These are phyloP conservation scores for Rhorus exstirpatorius DNA, from an alignment of 2,888 invertebrate genomes.

Conservation along the genomic window DNA sequence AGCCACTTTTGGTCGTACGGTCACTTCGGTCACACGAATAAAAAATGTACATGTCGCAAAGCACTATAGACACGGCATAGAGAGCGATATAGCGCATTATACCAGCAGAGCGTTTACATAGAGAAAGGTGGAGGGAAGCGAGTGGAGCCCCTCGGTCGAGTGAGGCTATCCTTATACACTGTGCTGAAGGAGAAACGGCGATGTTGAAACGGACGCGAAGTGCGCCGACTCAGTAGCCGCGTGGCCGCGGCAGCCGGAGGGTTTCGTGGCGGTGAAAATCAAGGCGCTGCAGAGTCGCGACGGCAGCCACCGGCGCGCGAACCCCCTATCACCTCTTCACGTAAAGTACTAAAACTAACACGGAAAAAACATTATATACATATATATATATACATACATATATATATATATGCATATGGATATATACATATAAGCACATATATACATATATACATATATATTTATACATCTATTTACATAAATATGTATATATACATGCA, in stretches of 20 bases:
- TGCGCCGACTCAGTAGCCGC: slow-evolving; percentile 86
- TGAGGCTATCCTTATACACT: slow-evolving; percentile 67
- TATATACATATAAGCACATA: slow-evolving; percentile 18
- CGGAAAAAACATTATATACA: slow-evolving; percentile 40
- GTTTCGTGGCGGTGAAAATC: slow-evolving; percentile 83
- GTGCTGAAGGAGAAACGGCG: slow-evolving; percentile 71
- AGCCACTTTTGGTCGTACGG: no score
- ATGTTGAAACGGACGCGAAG: slow-evolving; percentile 73
- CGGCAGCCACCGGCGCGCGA: slow-evolving; percentile 86
- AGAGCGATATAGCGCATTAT: background rate
- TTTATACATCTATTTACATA: no score
- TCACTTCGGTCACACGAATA: no score
- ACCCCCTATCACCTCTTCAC: slow-evolving; percentile 71
- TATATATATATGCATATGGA: background rate
- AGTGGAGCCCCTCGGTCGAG: slow-evolving; percentile 60
- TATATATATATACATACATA: slow-evolving; percentile 38
- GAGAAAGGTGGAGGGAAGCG: slow-evolving; percentile 67
- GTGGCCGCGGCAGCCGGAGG: slow-evolving; percentile 83
- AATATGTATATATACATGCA: slow-evolving; percentile 16
- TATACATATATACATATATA: no score
- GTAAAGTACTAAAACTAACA: slow-evolving; percentile 50
- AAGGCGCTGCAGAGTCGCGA: slow-evolving; percentile 86
- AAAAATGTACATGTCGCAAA: background rate
- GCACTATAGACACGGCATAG: background rate
- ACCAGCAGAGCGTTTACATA: background rate